Evolutionary conservation across 2,888 invertebrate species (phyloP).

Genomic region (Barypeithes pellucidus): DNA sequence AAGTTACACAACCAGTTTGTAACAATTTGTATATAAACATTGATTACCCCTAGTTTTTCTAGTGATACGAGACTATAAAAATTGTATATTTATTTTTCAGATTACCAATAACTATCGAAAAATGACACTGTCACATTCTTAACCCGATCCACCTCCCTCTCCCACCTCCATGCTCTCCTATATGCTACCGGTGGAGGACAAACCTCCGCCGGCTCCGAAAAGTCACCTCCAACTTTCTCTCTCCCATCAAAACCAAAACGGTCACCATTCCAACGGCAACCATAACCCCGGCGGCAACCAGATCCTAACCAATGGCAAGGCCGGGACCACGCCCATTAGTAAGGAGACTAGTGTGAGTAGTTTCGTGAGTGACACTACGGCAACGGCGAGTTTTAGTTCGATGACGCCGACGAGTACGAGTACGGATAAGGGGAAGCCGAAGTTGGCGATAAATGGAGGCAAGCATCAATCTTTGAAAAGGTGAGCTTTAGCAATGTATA

Average conservation of each 20-base stretch:
- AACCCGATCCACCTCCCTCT: neutral
- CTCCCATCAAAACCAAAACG: slow-evolving; percentile 46
- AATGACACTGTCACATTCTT: neutral
- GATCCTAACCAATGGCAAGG: slow-evolving; percentile 63
- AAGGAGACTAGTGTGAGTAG: slow-evolving; percentile 84
- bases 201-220: slow-evolving; percentile 77
- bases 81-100: slow-evolving; percentile 13
- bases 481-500: slow-evolving; percentile 68
- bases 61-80: too few relatives aligned
- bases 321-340: slow-evolving; percentile 66
- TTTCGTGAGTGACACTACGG: slow-evolving; percentile 79
- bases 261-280: slow-evolving; percentile 33
- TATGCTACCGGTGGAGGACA: slow-evolving; percentile 85
- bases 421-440: slow-evolving; percentile 79
- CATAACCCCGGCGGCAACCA: slow-evolving; percentile 11
- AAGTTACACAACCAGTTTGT: too few relatives aligned
- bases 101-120: neutral
- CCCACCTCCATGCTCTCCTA: slow-evolving; percentile 79
- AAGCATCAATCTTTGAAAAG: slow-evolving; percentile 83
- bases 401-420: slow-evolving; percentile 76
- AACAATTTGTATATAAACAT: too few relatives aligned
- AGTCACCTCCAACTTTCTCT: slow-evolving; percentile 71
- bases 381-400: slow-evolving; percentile 73
- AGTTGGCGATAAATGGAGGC: slow-evolving; percentile 79
- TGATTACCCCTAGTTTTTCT: too few relatives aligned